Conservation (phyloP, 2,797 vertebrate genomes). For the Neostethus bicornis region DNA sequence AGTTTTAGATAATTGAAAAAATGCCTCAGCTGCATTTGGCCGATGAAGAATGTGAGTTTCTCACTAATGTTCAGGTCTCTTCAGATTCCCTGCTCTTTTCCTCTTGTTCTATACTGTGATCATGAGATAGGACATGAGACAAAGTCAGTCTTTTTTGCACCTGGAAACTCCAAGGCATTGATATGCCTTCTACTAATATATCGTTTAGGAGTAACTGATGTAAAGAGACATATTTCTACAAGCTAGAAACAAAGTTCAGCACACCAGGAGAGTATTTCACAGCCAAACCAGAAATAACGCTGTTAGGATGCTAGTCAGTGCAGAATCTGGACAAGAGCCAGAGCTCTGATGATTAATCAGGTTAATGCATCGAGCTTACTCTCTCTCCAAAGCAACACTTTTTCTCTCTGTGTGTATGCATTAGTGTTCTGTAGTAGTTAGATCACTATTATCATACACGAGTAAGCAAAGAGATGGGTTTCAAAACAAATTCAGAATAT, state of each 20-base stretch:
- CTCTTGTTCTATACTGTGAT: neutral
- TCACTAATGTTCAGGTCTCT: neutral
- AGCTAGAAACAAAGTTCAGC: constrained; percentile 16
- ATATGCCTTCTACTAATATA: no score
- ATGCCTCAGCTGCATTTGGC: neutral
- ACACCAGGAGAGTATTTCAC: neutral
- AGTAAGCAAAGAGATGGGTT: neutral
- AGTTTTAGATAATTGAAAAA: neutral
- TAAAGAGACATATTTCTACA: constrained; percentile 18
- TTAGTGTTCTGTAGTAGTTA: neutral
- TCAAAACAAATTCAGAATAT: neutral
- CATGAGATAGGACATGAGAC: constrained; percentile 26
- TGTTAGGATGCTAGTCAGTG: constrained; percentile 4
- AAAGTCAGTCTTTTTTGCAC: constrained; percentile 3
- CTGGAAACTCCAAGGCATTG: no score
- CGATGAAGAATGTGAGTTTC: neutral
- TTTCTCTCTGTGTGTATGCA: neutral
- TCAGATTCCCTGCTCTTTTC: neutral
- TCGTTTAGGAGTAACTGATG: constrained; percentile 33
- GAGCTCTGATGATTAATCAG: constrained; percentile 7
- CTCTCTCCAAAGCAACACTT: neutral
- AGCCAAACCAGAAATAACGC: constrained; percentile 10
- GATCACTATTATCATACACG: neutral
- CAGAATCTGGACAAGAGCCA: constrained; percentile 26
- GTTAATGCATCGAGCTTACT: constrained; percentile 2